Evolutionary conservation across 2,113 vertebrate species (phyloP).

Genomic region (Platichthys stellatus): DNA sequence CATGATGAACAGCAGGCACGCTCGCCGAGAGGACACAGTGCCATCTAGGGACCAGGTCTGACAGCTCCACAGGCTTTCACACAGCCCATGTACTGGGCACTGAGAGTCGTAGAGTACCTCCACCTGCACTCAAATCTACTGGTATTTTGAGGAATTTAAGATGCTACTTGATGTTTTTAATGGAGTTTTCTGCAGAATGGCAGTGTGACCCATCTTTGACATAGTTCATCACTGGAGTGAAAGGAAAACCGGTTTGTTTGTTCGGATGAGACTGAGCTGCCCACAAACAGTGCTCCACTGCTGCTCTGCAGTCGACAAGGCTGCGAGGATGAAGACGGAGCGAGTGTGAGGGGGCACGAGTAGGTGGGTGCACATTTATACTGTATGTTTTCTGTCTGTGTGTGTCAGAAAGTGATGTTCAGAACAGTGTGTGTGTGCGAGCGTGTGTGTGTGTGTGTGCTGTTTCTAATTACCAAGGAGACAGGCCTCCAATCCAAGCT

Average conservation of each 20-base stretch:
- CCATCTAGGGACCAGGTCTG: slow-evolving; percentile 60
- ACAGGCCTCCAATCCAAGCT: slow-evolving; percentile 46
- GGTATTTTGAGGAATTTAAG: background rate
- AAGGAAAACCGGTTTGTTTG: slow-evolving; percentile 10
- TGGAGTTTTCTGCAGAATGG: background rate
- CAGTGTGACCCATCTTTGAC: background rate
- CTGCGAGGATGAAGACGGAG: slow-evolving; percentile 20
- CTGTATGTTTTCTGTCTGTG: background rate
- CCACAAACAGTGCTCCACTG: background rate
- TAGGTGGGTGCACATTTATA: slow-evolving; percentile 31
- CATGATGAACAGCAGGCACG: slow-evolving; percentile 63
- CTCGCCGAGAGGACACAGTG: slow-evolving; percentile 56
- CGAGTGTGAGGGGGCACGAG: slow-evolving; percentile 6
- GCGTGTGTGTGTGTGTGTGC: background rate
- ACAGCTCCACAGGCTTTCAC: slow-evolving; percentile 17
- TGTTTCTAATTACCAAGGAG: slow-evolving; percentile 40
- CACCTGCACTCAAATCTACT: background rate
- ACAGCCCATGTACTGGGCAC: too few relatives aligned
- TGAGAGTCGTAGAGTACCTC: background rate
- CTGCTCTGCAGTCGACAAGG: slow-evolving; percentile 44
- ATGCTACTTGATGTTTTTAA: background rate
- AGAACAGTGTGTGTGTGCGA: background rate
- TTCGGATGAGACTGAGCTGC: slow-evolving; percentile 19
- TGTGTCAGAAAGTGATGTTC: slow-evolving; percentile 9
- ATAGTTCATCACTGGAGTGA: slow-evolving; percentile 11